These are phyloP conservation scores for Apomyelois bistriatella DNA, from an alignment of 2,888 invertebrate species.

Conservation along the genomic window DNA sequence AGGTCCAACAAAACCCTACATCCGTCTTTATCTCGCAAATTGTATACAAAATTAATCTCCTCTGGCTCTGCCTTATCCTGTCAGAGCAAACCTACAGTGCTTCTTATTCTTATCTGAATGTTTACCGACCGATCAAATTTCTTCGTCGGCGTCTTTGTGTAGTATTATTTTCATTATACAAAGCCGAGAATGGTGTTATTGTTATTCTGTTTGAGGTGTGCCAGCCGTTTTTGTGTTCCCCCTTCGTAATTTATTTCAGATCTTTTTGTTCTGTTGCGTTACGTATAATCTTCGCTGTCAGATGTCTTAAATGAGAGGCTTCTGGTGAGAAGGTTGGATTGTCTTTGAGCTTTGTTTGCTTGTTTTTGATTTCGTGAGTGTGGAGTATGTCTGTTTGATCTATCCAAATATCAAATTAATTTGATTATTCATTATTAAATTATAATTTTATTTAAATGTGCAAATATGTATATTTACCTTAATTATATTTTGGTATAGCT, in stretches of 20 bases:
- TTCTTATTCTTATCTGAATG: conserved; percentile 34
- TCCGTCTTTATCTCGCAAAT: background rate
- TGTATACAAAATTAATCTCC: conserved; percentile 3
- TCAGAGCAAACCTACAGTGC: conserved; percentile 13
- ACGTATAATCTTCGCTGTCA: conserved; percentile 35
- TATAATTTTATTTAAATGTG: no score
- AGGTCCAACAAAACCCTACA: background rate
- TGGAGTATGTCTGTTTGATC: background rate
- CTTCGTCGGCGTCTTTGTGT: conserved; percentile 40
- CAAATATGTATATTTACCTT: no score
- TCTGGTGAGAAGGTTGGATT: conserved; percentile 19
- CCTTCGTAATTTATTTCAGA: conserved; percentile 53
- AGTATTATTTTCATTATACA: conserved; percentile 46
- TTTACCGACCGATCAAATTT: conserved; percentile 51
- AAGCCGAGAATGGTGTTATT: conserved; percentile 53
- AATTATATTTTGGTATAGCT: no score
- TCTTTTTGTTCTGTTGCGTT: conserved; percentile 49
- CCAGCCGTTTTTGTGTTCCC: conserved; percentile 52
- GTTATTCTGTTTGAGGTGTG: conserved; percentile 67
- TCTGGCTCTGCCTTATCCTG: background rate
- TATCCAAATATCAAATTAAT: no score
- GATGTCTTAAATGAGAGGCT: conserved; percentile 10
- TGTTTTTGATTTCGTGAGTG: background rate
- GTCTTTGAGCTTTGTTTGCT: conserved; percentile 19
- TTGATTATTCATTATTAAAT: no score